These are phyloP conservation scores for Anolis apletophallus DNA, from an alignment of 2,797 vertebrate genomes.

Conservation along the genomic window DNA sequence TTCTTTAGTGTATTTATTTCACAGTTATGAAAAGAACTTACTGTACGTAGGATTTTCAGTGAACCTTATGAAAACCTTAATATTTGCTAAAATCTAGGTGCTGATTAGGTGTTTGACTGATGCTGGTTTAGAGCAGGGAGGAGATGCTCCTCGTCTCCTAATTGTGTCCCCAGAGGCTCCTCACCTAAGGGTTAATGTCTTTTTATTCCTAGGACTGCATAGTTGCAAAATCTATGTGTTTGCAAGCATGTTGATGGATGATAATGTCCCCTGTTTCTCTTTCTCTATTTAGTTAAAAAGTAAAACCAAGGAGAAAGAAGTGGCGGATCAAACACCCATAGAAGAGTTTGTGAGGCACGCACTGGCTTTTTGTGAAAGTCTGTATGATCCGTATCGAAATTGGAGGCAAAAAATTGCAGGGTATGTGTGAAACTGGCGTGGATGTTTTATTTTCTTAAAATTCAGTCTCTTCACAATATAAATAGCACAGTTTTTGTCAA, in stretches of 20 bases:
- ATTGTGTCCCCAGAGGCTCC: not conserved
- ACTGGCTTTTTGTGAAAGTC: slow-evolving; percentile 95
- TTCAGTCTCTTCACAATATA: slow-evolving; percentile 1
- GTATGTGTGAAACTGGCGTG: slow-evolving; percentile 72
- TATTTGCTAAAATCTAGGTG: not conserved
- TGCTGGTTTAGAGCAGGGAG: not conserved
- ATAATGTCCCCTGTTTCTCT: not conserved
- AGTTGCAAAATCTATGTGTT: not conserved
- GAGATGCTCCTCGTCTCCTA: not conserved
- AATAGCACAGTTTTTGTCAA: not conserved
- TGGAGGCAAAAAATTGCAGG: slow-evolving; percentile 93
- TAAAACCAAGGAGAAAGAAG: slow-evolving; percentile 97
- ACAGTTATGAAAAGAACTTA: not conserved
- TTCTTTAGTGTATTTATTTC: not conserved
- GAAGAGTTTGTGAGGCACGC: slow-evolving; percentile 97
- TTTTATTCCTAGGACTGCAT: not conserved
- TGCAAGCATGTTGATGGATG: slow-evolving; percentile 3
- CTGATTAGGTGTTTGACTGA: not conserved
- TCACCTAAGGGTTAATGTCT: not conserved
- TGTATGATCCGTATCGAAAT: slow-evolving; percentile 96
- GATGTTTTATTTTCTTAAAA: not conserved
- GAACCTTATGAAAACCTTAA: not conserved
- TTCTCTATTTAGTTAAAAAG: slow-evolving; percentile 88
- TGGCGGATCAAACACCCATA: slow-evolving; percentile 91
- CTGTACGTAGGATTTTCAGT: not conserved